These are phyloP conservation scores for Zaprionus lineosus DNA, from an alignment of 2,888 invertebrate genomes.

Conservation along the genomic window DNA sequence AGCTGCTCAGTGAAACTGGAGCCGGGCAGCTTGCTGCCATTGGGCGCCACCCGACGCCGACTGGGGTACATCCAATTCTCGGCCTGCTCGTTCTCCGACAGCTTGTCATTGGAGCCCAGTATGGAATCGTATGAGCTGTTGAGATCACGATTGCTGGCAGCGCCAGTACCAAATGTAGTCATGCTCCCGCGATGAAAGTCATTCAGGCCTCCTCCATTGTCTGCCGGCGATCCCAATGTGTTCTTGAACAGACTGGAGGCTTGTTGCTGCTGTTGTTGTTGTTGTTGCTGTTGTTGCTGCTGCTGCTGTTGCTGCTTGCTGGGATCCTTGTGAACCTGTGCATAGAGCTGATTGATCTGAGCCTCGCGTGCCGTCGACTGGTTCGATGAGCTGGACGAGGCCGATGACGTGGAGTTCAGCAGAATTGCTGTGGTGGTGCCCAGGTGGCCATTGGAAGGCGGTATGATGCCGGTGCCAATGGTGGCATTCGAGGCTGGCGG, in stretches of 20 bases:
- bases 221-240: conserved; percentile 73
- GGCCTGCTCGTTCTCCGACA: conserved; percentile 81
- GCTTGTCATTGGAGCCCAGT: conserved; percentile 82
- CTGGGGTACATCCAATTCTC: conserved; percentile 83
- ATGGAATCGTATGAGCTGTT: conserved; percentile 83
- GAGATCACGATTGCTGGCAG: conserved; percentile 80
- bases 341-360: conserved; percentile 83
- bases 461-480: conserved; percentile 27
- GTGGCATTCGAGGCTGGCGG: conserved; percentile 56
- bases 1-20: conserved; percentile 92
- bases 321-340: conserved; percentile 85
- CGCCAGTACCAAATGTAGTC: conserved; percentile 78
- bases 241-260: conserved; percentile 79
- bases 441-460: conserved; percentile 61
- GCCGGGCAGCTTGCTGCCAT: conserved; percentile 85
- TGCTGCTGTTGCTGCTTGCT: conserved; percentile 72
- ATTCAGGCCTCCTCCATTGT: conserved; percentile 58
- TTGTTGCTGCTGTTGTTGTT: conserved; percentile 33
- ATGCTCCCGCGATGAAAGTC: conserved; percentile 81
- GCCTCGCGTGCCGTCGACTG: conserved; percentile 79
- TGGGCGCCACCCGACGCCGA: conserved; percentile 81
- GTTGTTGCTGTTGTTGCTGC: conserved; percentile 39
- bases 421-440: conserved; percentile 81
- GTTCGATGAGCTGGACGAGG: conserved; percentile 71
- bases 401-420: conserved; percentile 76